A percentile compares a stretch with the other conserved stretches of the same genome.
Evolutionary conservation across 2,888 invertebrate species (phyloP).

Genomic region (Psylliodes chrysocephalus): DNA sequence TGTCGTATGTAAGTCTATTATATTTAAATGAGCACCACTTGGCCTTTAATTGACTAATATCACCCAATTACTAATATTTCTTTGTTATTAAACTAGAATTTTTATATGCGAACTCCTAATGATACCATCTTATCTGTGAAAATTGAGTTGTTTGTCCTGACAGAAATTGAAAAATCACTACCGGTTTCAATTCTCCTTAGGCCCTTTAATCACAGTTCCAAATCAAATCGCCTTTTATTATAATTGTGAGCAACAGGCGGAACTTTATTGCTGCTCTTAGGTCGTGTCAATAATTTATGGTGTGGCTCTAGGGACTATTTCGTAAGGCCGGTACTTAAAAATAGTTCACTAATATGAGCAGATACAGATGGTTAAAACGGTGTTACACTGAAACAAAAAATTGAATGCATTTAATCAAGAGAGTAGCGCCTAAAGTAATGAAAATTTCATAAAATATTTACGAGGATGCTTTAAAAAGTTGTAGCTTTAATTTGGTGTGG

Average conservation of each 20-base stretch:
- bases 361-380: neutral
- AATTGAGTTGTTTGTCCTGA: constrained; percentile 19
- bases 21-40: too few species aligned
- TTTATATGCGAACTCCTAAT: neutral
- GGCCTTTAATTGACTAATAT: too few species aligned
- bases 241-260: constrained; percentile 28
- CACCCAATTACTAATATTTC: neutral
- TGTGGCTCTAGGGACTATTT: constrained; percentile 16
- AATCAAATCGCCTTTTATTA: constrained; percentile 31
- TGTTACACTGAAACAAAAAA: too few species aligned
- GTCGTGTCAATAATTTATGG: constrained; percentile 31
- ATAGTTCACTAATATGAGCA: neutral
- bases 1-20: too few species aligned
- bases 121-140: constrained; percentile 8
- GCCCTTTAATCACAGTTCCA: constrained; percentile 25
- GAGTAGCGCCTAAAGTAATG: neutral
- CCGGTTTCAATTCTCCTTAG: constrained; percentile 17
- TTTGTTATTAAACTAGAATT: neutral
- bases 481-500: too few species aligned
- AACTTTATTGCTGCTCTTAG: constrained; percentile 31
- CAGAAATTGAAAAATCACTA: constrained; percentile 27
- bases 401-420: constrained; percentile 1
- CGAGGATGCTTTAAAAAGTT: too few species aligned
- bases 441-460: too few species aligned
- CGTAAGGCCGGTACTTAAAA: neutral